Percentiles rank a stretch among this genome's conserved stretches.
phyloP scores from a whole-genome alignment of 2,888 invertebrate genomes.

The Chelonus formosanus region DNA sequence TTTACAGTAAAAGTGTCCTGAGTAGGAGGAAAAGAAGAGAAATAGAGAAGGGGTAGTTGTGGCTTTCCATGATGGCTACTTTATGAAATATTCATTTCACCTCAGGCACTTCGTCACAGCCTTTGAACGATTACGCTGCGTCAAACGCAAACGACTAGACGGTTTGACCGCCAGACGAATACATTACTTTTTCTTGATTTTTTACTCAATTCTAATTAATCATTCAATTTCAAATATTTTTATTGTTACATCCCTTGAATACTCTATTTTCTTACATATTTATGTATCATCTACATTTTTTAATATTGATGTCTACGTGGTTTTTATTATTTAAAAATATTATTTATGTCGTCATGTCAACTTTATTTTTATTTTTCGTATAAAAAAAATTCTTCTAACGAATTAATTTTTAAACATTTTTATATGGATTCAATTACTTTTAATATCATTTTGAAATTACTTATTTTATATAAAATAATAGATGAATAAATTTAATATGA shows the following conservation, averaged over 20 bases:
- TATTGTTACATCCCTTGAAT: background rate
- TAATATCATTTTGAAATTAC: no score
- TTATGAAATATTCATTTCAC: conserved; percentile 61
- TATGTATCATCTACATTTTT: no score
- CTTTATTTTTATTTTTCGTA: no score
- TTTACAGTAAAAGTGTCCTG: conserved; percentile 24
- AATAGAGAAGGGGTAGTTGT: conserved; percentile 36
- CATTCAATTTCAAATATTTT: conserved; percentile 15
- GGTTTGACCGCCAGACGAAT: conserved; percentile 49
- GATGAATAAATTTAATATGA: no score
- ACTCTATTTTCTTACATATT: no score
- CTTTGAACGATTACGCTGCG: conserved; percentile 43
- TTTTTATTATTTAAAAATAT: no score
- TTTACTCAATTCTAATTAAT: conserved; percentile 15
- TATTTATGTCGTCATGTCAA: no score
- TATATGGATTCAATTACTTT: no score
- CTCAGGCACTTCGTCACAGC: conserved; percentile 55
- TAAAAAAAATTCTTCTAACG: no score
- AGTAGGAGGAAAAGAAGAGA: conserved; percentile 30
- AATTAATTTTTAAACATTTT: no score
- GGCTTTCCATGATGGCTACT: conserved; percentile 52
- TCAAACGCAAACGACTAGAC: conserved; percentile 33
- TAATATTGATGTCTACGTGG: no score
- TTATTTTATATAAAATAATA: no score
- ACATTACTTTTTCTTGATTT: conserved; percentile 45